Base-by-base conservation (phyloP, 2,797 vertebrate genomes). In the Melanotaenia parkinsoni region DNA sequence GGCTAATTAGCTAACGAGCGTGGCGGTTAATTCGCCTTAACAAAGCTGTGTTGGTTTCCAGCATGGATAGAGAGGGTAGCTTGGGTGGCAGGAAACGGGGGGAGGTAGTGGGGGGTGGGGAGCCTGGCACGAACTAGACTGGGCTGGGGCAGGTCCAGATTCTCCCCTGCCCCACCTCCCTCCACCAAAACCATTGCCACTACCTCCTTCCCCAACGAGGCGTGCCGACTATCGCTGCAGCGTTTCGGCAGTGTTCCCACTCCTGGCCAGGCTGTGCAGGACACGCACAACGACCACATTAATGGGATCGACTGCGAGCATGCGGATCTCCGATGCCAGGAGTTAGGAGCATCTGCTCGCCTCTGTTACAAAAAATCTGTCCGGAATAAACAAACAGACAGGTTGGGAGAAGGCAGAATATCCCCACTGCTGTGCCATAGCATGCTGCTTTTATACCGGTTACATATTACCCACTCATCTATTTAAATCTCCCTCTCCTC, bases 1-100 rank as follows among this genome's bases (percentile, higher is more conserved):
- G 93, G 88, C 94, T 94, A 94, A 95, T 95, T 95, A 95, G 90
- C 92, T 95, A 95, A 95, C 89, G 86, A 95, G 93, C 92, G 77
- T 91, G 92, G 91, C 86, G 90, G 93, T 94, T 95, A 95, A 95
- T 95, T 94, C 91, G 91, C 94, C 93, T 94, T 94, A 94, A 93
- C 91, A 86, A 93, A 94, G 91, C 91, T 76, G 81, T 84, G 87
- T 81, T 86, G 89, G 86, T 93, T 93, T 93, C 93, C 93, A 94
- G 80, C 91, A 91, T 64, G 84, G 79, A 86, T 76, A 84, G 89
- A 83, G 78, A 81, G 77, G 72, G 78, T 87, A 81, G 78, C 67
- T 66, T 58, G 62, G 78, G 75, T 74, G 76, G 81, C 64, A 78
- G 77, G 63, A 71, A 65, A 58, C 59, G 76, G 62, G 72, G 72